Percentiles rank a stretch among this genome's conserved stretches.
These are phyloP conservation scores for Epinephelus fuscoguttatus DNA, from an alignment of 2,113 vertebrate genomes.

Conservation along the genomic window DNA sequence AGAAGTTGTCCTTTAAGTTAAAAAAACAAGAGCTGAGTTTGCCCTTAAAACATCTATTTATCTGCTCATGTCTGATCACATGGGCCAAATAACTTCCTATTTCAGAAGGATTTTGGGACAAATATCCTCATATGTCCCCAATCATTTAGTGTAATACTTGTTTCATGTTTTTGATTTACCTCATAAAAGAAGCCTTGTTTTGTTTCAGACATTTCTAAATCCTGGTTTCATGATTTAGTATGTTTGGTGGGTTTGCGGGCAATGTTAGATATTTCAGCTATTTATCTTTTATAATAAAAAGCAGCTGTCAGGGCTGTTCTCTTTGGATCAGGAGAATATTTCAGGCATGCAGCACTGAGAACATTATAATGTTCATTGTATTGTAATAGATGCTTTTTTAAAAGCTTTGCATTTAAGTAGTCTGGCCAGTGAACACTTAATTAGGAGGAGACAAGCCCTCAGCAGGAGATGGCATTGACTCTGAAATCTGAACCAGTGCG, in stretches of 20 bases:
- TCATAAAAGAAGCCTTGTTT: slow-evolving; percentile 7
- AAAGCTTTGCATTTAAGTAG: neutral
- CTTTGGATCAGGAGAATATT: neutral
- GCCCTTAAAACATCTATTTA: neutral
- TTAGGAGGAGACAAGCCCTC: neutral
- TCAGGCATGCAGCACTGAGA: neutral
- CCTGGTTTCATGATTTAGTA: slow-evolving; percentile 22
- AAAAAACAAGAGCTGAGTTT: neutral
- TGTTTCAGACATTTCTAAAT: slow-evolving; percentile 15
- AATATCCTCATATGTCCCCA: neutral
- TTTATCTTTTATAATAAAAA: slow-evolving; percentile 37
- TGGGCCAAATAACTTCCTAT: neutral
- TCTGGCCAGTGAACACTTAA: slow-evolving; percentile 13
- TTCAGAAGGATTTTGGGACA: neutral
- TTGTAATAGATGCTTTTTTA: neutral
- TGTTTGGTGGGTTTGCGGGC: neutral
- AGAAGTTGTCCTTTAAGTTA: neutral
- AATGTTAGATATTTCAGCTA: slow-evolving; percentile 33
- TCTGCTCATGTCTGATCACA: neutral
- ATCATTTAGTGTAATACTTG: neutral
- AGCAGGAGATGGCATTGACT: slow-evolving; percentile 4
- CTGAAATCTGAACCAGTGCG: slow-evolving; percentile 12
- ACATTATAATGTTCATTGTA: neutral
- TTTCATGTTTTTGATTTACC: slow-evolving; percentile 11
- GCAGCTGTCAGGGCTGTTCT: slow-evolving; percentile 38